A percentile compares a stretch with the other conserved stretches of the same genome.
phyloP scores from a whole-genome alignment of 2,113 vertebrate species.

The Sphaerodactylus townsendi region DNA sequence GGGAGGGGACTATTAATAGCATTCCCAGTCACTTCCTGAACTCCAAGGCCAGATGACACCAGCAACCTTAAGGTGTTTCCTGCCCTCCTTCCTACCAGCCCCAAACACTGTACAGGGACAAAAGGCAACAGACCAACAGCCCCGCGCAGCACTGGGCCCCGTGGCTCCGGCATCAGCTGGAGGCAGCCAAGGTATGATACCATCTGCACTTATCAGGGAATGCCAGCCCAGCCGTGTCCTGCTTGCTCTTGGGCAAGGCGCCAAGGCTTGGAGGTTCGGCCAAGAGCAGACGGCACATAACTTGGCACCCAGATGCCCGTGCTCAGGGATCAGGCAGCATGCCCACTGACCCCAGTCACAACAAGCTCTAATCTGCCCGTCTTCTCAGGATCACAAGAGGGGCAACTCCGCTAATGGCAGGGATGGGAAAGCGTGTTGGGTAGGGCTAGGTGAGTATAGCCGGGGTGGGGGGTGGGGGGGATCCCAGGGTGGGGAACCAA shows the following conservation, averaged over 20 bases:
- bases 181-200: background rate
- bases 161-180: background rate
- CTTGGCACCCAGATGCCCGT: constrained; percentile 50
- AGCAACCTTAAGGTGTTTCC: background rate
- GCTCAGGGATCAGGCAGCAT: constrained; percentile 46
- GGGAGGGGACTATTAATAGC: background rate
- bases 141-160: background rate
- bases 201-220: constrained; percentile 25
- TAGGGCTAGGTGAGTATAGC: too few species aligned
- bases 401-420: background rate
- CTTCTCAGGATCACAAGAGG: background rate
- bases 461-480: background rate
- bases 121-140: background rate
- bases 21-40: background rate
- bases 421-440: background rate
- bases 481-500: too few species aligned
- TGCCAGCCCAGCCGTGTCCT: constrained; percentile 38
- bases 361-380: constrained; percentile 44
- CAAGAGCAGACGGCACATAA: constrained; percentile 51
- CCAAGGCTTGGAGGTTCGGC: constrained; percentile 45
- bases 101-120: background rate
- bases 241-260: constrained; percentile 33
- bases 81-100: background rate
- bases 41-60: background rate
- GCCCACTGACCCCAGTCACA: constrained; percentile 64